phyloP scores from a whole-genome alignment of 92 coral and sea anemone species.

The Umimayanthus kanabou region DNA sequence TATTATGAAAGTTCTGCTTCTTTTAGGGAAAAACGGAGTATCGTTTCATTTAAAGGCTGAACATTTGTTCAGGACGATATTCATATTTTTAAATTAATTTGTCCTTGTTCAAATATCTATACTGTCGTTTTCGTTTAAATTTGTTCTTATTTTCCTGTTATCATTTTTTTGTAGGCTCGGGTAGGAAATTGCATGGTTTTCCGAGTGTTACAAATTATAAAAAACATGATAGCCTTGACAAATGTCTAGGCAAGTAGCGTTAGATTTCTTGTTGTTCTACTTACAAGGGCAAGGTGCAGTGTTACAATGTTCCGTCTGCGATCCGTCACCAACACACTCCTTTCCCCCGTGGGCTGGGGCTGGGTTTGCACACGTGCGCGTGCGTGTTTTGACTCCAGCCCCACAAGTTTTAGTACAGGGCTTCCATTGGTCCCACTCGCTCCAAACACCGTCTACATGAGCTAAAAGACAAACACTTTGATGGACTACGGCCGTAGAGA shows the following conservation, averaged over 20 bases:
- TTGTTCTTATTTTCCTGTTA: too few species aligned
- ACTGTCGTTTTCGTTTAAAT: too few species aligned
- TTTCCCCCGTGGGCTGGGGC: slow-evolving; percentile 25
- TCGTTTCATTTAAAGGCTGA: too few species aligned
- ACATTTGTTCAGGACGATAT: too few species aligned
- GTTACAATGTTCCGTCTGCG: background rate
- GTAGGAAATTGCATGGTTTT: background rate
- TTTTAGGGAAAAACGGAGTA: too few species aligned
- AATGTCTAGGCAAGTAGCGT: too few species aligned
- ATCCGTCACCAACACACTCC: slow-evolving; percentile 1
- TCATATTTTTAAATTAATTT: too few species aligned
- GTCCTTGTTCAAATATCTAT: too few species aligned
- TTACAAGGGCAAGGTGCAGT: background rate
- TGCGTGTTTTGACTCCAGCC: slow-evolving; percentile 14
- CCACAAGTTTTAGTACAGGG: slow-evolving; percentile 8
- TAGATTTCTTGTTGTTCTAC: background rate
- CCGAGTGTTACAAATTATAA: background rate
- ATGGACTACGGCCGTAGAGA: background rate
- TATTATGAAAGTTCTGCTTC: too few species aligned
- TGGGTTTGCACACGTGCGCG: slow-evolving; percentile 15
- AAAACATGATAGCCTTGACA: too few species aligned
- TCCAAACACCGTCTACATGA: slow-evolving; percentile 2
- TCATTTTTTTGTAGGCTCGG: too few species aligned
- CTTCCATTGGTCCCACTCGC: background rate
- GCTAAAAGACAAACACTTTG: background rate